Evolutionary conservation across 1,140 invertebrate species (phyloP).

Genomic region (Acromyrmex charruanus): DNA sequence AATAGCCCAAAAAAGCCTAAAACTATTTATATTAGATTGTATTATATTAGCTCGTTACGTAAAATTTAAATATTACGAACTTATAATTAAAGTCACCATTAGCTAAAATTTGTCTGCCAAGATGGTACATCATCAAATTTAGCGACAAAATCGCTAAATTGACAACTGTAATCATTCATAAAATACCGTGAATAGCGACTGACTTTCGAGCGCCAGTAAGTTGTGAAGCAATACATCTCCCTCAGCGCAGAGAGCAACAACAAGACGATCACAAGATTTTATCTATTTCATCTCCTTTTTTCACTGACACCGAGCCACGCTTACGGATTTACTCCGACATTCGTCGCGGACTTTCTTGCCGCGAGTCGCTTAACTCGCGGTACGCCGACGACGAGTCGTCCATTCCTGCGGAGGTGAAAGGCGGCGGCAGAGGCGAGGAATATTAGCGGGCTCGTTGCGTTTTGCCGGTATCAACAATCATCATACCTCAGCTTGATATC

Average conservation of each 20-base stretch:
- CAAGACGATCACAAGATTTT: constrained; percentile 23
- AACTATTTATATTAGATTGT: no score
- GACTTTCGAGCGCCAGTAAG: constrained; percentile 2
- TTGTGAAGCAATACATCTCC: constrained; percentile 39
- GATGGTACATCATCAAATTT: no score
- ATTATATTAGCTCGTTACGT: no score
- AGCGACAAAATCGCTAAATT: no score
- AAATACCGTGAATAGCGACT: constrained; percentile 26
- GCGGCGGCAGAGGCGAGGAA: constrained; percentile 65
- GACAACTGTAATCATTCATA: neutral
- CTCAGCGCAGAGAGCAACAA: constrained; percentile 13
- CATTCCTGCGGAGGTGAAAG: constrained; percentile 44
- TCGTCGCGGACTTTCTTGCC: constrained; percentile 75
- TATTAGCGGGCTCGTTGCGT: constrained; percentile 82
- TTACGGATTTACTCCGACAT: constrained; percentile 78
- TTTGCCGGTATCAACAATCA: constrained; percentile 84
- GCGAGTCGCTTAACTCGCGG: constrained; percentile 21
- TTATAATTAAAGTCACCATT: no score
- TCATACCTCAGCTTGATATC: constrained; percentile 85
- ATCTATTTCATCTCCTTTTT: neutral
- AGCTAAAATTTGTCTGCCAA: no score
- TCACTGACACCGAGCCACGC: constrained; percentile 67
- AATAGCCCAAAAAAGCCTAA: no score
- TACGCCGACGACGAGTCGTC: constrained; percentile 28
- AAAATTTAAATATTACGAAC: no score